Percentiles rank a stretch among this genome's conserved stretches.
phyloP scores from a whole-genome alignment of 2,888 invertebrate genomes.

The Julus scanicus region DNA sequence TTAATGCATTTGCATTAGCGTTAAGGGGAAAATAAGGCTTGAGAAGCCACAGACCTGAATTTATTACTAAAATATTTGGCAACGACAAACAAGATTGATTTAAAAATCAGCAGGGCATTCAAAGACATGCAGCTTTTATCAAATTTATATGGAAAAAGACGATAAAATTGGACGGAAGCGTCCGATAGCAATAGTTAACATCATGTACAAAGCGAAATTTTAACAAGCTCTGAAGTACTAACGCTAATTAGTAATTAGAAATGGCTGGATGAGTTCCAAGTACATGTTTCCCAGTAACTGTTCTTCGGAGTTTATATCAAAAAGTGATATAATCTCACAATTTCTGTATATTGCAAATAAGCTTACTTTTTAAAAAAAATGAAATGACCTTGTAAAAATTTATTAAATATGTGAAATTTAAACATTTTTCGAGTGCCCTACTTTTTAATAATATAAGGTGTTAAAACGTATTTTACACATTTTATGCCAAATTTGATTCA shows the following conservation, averaged over 20 bases:
- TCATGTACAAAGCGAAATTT: neutral
- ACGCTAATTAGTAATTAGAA: conserved; percentile 10
- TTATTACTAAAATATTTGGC: neutral
- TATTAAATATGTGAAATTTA: no score
- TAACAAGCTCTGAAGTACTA: neutral
- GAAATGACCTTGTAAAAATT: neutral
- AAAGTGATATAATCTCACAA: neutral
- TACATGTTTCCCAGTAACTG: neutral
- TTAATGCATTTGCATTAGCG: neutral
- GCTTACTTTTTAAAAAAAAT: neutral
- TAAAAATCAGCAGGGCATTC: neutral
- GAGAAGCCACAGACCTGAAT: neutral
- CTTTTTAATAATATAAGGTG: neutral
- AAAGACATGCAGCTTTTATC: neutral
- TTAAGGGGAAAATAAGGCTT: neutral
- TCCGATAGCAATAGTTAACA: neutral
- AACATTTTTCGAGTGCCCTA: neutral
- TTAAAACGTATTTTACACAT: neutral
- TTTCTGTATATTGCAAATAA: neutral
- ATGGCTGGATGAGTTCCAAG: neutral
- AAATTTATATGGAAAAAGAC: neutral
- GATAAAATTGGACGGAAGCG: neutral
- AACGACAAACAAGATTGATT: neutral
- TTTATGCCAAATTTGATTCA: neutral
- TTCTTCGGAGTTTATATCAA: neutral